Evolutionary conservation across 2,797 vertebrate genomes (phyloP), one percentile per base, ranked within the genome.

Genomic region (Ptychadena robeensis): DNA sequence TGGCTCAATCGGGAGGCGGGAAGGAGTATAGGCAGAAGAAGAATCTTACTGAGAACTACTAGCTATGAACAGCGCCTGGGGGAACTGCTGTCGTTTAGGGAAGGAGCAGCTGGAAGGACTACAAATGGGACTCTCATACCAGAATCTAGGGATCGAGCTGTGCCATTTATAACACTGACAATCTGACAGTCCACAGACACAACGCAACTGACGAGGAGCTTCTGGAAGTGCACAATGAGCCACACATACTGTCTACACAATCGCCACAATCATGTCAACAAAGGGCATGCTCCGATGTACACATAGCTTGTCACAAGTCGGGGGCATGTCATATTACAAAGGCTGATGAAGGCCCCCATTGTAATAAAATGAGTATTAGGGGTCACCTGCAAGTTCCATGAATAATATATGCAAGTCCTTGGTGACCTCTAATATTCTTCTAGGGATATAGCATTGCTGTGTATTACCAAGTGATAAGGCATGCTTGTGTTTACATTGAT

Each of bases 71-170:
- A 28, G 7, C 28, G 48, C 18, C 28, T n/a, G 44, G 28, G 61
- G 28, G 7, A 35, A 15, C 27, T 32, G 10, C 25, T 70, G 25
- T 53, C 18, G 44, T 38, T 59, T n/a, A n/a, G 32, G 40, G n/a
- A n/a, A n/a, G n/a, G 48, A 73, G 63, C 69, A 84, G 64, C 76
- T 79, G 82, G 69, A 61, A 80, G 18, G 53, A 66, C 37, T 74
- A 80, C 53, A 69, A 64, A 80, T 48, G 65, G 18, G 64, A 79
- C 64, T 73, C 25, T n/a, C 32, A 66, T 32, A 34, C 48, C 38
- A 63, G 67, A 66, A 61, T 69, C 44, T 40, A 38, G 53, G 37
- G 68, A 25, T 35, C 38, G 32, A 9, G 22, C 11, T 22, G 7
- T 25, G 31, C 15, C 59, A 53, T 67, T 22, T 30, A 14, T 77